Conservation (phyloP, 2,113 vertebrate species). For the Platysteira castanea region DNA sequence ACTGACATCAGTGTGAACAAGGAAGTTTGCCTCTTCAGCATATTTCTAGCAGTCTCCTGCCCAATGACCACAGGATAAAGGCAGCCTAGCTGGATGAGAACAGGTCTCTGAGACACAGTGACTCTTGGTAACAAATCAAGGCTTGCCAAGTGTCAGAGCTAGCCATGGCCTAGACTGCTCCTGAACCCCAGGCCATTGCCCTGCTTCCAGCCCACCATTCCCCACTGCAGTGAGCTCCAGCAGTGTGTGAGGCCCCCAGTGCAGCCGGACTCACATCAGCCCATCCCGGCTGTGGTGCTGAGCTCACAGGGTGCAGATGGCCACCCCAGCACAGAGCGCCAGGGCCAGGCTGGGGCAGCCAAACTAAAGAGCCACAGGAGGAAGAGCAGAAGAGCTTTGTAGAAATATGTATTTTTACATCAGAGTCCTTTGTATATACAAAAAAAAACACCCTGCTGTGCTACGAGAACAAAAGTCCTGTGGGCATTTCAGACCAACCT, state of each 20-base stretch:
- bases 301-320: rapidly evolving
- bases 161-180: background rate
- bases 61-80: background rate
- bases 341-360: rapidly evolving
- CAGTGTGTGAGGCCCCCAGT: background rate
- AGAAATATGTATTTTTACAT: slow-evolving; percentile 13
- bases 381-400: background rate
- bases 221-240: background rate
- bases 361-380: background rate
- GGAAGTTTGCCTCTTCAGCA: background rate
- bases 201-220: background rate
- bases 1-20: background rate
- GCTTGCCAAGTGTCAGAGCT: background rate
- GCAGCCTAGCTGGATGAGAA: background rate
- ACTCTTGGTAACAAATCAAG: background rate
- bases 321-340: rapidly evolving
- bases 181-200: background rate
- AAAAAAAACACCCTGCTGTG: background rate
- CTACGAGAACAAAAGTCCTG: background rate
- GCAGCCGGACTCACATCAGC: rapidly evolving
- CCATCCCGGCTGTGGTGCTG: rapidly evolving
- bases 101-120: background rate
- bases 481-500: slow-evolving; percentile 21
- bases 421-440: background rate
- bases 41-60: background rate